These are phyloP conservation scores for Rhea pennata DNA, from an alignment of 2,113 vertebrate species.

Conservation along the genomic window DNA sequence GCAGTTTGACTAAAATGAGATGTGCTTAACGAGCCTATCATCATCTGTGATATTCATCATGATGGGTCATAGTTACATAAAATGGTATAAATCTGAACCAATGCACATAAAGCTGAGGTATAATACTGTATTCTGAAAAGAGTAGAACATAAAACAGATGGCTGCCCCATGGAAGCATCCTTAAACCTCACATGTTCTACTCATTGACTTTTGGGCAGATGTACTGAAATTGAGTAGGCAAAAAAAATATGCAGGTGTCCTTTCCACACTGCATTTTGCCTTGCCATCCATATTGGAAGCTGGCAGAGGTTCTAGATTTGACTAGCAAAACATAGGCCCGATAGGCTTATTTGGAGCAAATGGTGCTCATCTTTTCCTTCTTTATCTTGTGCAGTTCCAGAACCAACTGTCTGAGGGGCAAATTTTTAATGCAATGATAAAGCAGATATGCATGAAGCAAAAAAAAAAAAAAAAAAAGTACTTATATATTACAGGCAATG, in stretches of 20 bases:
- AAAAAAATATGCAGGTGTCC: background rate
- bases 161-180: slow-evolving; percentile 12
- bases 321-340: background rate
- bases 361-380: background rate
- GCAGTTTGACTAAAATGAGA: slow-evolving; percentile 82
- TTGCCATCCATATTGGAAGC: background rate
- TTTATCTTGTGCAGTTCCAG: background rate
- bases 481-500: background rate
- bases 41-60: slow-evolving; percentile 73
- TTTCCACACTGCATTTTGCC: background rate
- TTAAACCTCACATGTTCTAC: slow-evolving; percentile 18
- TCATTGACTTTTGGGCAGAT: slow-evolving; percentile 21
- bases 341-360: background rate
- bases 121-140: slow-evolving; percentile 20
- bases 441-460: background rate
- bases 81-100: slow-evolving; percentile 59
- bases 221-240: background rate
- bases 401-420: background rate
- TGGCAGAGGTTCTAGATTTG: background rate
- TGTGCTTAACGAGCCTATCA: slow-evolving; percentile 82
- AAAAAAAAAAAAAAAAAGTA: background rate
- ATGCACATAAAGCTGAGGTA: slow-evolving; percentile 49
- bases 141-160: slow-evolving; percentile 64
- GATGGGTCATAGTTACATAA: slow-evolving; percentile 67
- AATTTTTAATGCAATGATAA: background rate